These are phyloP conservation scores for Sitta carolinensis DNA, from an alignment of 2,797 vertebrate genomes.

Conservation along the genomic window DNA sequence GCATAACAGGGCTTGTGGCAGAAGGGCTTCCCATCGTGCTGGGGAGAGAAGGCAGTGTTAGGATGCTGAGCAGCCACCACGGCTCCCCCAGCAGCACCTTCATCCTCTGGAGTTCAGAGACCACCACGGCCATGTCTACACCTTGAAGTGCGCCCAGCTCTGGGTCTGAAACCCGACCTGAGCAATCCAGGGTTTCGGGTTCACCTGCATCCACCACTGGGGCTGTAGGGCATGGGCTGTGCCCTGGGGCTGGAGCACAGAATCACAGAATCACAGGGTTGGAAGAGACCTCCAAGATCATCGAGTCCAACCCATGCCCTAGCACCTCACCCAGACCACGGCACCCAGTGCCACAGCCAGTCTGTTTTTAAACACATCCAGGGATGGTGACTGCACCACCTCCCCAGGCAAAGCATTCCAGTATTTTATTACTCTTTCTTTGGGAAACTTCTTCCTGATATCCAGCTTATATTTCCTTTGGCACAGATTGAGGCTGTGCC, in stretches of 20 bases:
- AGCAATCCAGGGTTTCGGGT: fast-evolving
- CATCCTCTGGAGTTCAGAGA: background rate
- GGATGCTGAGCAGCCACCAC: fast-evolving
- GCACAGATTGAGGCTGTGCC: too few relatives aligned
- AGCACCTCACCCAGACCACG: too few relatives aligned
- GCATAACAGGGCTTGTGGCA: slow-evolving; percentile 97
- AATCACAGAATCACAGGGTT: too few relatives aligned
- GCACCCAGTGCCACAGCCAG: too few relatives aligned
- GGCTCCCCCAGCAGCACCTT: fast-evolving
- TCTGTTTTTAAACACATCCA: too few relatives aligned
- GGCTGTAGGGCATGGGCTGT: fast-evolving
- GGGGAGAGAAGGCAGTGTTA: slow-evolving; percentile 18
- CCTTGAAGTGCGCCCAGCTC: background rate
- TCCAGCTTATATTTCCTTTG: too few relatives aligned
- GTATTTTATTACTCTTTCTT: too few relatives aligned
- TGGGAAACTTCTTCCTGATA: too few relatives aligned
- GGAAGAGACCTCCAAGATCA: too few relatives aligned
- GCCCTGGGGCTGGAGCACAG: background rate
- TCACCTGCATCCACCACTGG: fast-evolving
- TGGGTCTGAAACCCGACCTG: fast-evolving
- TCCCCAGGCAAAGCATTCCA: too few relatives aligned
- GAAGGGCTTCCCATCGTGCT: slow-evolving; percentile 94
- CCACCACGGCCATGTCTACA: background rate
- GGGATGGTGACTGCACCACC: too few relatives aligned
- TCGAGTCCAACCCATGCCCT: too few relatives aligned